phyloP scores from a whole-genome alignment of 2,888 invertebrate genomes.

The Stegophylla sp. region DNA sequence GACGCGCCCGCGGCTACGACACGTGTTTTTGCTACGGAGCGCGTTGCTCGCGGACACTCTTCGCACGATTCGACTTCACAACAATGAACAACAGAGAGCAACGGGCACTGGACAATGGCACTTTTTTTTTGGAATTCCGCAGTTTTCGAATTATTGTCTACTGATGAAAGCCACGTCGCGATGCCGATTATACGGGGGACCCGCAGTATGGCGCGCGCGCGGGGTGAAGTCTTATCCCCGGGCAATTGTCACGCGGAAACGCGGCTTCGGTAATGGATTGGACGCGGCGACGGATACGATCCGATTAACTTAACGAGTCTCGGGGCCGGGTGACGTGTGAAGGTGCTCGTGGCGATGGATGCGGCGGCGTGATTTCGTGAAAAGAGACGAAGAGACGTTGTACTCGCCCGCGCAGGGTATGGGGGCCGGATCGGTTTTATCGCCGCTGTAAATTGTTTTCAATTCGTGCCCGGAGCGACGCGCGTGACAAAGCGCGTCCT shows the following conservation, averaged over 20 bases:
- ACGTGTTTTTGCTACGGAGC: too few species aligned
- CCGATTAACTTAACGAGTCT: constrained; percentile 41
- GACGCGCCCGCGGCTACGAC: too few species aligned
- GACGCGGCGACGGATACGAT: constrained; percentile 7
- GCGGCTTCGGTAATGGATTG: constrained; percentile 20
- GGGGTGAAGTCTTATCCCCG: not conserved
- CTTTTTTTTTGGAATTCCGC: constrained; percentile 11
- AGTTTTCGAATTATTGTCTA: constrained; percentile 25
- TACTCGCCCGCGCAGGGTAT: too few species aligned
- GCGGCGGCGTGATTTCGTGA: not conserved
- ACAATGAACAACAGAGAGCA: too few species aligned
- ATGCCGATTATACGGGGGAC: not conserved
- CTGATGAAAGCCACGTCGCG: constrained; percentile 5
- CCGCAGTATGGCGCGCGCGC: not conserved
- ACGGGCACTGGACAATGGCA: not conserved
- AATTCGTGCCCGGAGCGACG: not conserved
- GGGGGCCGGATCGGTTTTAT: constrained; percentile 2
- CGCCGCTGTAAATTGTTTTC: constrained; percentile 10
- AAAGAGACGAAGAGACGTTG: not conserved
- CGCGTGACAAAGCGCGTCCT: not conserved
- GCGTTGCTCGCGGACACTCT: not conserved
- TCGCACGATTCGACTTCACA: not conserved
- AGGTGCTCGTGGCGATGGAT: not conserved
- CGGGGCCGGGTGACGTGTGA: not conserved
- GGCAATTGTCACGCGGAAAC: constrained; percentile 13